These are phyloP conservation scores for Chironomus striatipennis DNA, from an alignment of 1,140 invertebrate genomes.

Conservation along the genomic window DNA sequence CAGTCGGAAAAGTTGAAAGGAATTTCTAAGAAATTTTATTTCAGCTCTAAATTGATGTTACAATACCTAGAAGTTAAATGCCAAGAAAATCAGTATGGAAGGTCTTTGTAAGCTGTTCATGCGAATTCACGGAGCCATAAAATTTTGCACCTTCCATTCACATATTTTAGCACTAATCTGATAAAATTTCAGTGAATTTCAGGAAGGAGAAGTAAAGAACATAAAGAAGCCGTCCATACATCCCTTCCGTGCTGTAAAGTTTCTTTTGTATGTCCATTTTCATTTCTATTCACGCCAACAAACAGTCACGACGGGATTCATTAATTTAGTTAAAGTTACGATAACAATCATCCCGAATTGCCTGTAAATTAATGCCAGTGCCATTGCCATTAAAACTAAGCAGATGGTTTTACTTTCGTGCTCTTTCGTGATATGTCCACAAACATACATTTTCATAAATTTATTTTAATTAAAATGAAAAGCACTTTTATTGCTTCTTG, in stretches of 20 bases:
- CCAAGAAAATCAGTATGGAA: no score
- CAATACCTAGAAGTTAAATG: no score
- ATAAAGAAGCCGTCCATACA: neutral
- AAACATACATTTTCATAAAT: neutral
- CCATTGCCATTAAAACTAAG: neutral
- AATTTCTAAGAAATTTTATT: no score
- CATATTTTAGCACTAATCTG: neutral
- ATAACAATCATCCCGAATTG: slow-evolving; percentile 5
- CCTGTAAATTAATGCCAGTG: neutral
- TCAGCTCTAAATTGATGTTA: no score
- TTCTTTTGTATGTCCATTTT: neutral
- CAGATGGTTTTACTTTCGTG: neutral
- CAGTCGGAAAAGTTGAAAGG: no score
- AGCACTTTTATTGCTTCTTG: slow-evolving; percentile 10
- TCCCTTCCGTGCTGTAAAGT: slow-evolving; percentile 5
- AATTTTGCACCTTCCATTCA: neutral
- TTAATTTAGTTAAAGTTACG: neutral
- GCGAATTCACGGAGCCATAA: neutral
- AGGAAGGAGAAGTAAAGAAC: neutral
- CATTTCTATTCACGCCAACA: neutral
- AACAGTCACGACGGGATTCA: neutral
- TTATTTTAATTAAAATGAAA: slow-evolving; percentile 20
- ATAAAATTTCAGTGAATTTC: neutral
- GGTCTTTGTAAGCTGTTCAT: no score
- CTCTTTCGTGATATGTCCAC: neutral